Evolutionary conservation across 2,113 vertebrate genomes (phyloP).

Genomic region (Arvicanthis niloticus): DNA sequence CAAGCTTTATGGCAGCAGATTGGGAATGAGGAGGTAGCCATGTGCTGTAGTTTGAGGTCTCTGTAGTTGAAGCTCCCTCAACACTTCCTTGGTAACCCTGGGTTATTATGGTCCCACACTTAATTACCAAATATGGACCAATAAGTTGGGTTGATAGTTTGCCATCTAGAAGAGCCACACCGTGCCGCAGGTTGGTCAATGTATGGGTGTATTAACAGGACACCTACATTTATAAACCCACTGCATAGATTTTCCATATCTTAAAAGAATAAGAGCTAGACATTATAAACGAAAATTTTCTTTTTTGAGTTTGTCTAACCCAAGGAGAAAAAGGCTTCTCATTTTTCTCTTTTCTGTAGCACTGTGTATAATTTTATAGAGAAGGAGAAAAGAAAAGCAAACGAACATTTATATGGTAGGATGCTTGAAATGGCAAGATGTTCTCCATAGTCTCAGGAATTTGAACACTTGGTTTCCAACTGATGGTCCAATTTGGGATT

Average conservation of each 20-base stretch:
- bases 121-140: neutral
- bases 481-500: neutral
- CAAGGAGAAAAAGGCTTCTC: no score
- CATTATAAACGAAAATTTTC: neutral
- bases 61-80: no score
- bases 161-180: neutral
- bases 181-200: neutral
- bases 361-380: neutral
- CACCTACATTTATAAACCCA: neutral
- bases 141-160: neutral
- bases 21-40: no score
- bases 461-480: neutral
- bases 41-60: no score
- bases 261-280: neutral
- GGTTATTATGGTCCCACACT: no score
- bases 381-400: neutral
- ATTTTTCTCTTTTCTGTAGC: neutral
- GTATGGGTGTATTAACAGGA: neutral
- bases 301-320: neutral
- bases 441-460: neutral
- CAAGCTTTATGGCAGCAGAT: no score
- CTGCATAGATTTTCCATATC: neutral
- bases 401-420: no score
- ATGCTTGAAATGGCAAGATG: neutral
- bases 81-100: no score